A percentile compares a stretch with the other conserved stretches of the same genome.
These are phyloP conservation scores for Hoplostethus atlanticus DNA, from an alignment of 2,797 vertebrate species.

Conservation along the genomic window DNA sequence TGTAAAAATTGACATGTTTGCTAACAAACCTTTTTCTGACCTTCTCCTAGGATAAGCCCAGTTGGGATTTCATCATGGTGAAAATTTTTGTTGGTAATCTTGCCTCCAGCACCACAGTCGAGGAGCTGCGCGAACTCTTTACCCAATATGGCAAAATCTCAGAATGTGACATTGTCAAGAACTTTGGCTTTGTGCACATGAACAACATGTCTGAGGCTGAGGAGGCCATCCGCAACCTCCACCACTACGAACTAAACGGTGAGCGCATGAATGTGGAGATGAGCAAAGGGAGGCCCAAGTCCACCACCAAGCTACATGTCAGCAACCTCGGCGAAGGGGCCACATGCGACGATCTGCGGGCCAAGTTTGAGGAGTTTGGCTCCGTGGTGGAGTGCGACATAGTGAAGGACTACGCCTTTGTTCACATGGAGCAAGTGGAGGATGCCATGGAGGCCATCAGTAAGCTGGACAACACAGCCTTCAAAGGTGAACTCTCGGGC, in stretches of 20 bases:
- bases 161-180: constrained; percentile 95
- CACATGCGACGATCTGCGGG: constrained; percentile 87
- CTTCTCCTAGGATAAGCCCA: constrained; percentile 46
- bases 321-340: constrained; percentile 89
- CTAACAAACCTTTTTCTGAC: background rate
- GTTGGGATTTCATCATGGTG: constrained; percentile 85
- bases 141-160: constrained; percentile 94
- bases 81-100: constrained; percentile 96
- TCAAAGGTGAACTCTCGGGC: constrained; percentile 89
- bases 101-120: constrained; percentile 88
- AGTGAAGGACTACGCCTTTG: constrained; percentile 96
- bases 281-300: constrained; percentile 92
- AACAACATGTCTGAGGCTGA: constrained; percentile 89
- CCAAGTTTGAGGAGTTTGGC: constrained; percentile 93
- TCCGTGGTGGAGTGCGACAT: constrained; percentile 95
- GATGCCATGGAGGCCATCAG: constrained; percentile 93
- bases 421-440: constrained; percentile 95
- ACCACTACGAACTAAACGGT: constrained; percentile 91
- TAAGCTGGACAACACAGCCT: constrained; percentile 92
- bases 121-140: constrained; percentile 92
- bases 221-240: constrained; percentile 92
- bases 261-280: constrained; percentile 94
- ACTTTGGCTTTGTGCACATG: constrained; percentile 97
- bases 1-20: background rate
- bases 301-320: constrained; percentile 94